phyloP scores from a whole-genome alignment of 2,888 invertebrate genomes.

The Troglohyphantes excavatus region DNA sequence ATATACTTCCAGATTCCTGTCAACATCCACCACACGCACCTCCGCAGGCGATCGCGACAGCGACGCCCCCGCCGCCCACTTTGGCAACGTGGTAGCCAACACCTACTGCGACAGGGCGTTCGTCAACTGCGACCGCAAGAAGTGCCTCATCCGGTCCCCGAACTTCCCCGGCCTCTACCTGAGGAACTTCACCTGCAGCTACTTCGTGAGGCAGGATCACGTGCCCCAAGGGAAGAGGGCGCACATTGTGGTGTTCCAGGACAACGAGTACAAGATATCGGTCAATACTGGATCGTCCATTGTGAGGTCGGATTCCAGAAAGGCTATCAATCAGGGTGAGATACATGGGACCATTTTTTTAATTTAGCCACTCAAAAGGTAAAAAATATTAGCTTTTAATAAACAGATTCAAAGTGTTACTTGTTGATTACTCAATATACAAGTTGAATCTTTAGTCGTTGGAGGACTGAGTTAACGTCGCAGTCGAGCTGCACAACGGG shows the following conservation, averaged over 20 bases:
- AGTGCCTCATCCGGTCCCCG: conserved; percentile 91
- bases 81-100: conserved; percentile 67
- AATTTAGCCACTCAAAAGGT: no score
- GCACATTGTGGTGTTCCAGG: conserved; percentile 89
- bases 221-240: conserved; percentile 91
- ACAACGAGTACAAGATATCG: conserved; percentile 88
- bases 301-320: conserved; percentile 72
- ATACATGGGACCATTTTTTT: no score
- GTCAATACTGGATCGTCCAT: conserved; percentile 84
- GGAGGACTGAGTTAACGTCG: no score
- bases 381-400: no score
- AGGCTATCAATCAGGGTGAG: conserved; percentile 61
- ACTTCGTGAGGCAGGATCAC: conserved; percentile 86
- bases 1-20: conserved; percentile 60
- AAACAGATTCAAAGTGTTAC: no score
- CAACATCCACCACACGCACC: background rate
- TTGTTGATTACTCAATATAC: no score
- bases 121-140: conserved; percentile 88
- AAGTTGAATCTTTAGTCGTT: no score
- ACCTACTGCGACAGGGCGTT: conserved; percentile 88
- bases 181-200: conserved; percentile 93
- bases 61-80: conserved; percentile 87
- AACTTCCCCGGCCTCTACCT: conserved; percentile 95
- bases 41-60: conserved; percentile 84
- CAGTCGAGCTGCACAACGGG: no score